Conservation (phyloP, 2,113 vertebrate species). For the Pampusana beccarii region DNA sequence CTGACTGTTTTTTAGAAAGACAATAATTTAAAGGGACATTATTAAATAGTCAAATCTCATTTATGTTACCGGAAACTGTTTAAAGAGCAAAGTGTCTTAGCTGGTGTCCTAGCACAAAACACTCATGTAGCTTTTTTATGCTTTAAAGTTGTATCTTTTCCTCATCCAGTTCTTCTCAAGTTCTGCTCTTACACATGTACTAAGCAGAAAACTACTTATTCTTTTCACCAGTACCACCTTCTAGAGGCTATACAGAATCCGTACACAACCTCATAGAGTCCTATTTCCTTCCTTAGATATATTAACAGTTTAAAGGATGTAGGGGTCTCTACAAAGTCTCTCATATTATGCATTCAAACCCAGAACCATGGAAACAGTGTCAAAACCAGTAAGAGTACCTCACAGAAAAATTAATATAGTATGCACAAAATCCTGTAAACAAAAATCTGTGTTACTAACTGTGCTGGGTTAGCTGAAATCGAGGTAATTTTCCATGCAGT, state of each 20-base stretch:
- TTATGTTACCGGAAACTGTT: background rate
- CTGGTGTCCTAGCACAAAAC: background rate
- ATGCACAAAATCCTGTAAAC: background rate
- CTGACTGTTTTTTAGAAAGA: background rate
- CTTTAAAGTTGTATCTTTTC: background rate
- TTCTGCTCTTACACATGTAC: background rate
- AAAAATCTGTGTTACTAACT: background rate
- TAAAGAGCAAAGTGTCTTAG: background rate
- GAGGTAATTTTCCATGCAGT: too few species aligned
- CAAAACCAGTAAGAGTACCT: background rate
- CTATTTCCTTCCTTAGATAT: background rate
- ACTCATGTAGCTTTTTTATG: background rate
- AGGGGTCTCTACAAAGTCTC: background rate
- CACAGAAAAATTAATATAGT: background rate
- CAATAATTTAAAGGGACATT: background rate
- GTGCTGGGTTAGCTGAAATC: too few species aligned
- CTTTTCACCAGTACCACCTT: background rate
- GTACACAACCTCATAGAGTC: background rate
- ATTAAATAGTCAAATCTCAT: background rate
- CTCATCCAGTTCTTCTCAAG: background rate
- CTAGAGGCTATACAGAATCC: background rate
- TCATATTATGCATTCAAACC: background rate
- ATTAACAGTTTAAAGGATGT: background rate
- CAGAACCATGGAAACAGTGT: background rate
- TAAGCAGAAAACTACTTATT: background rate